Conservation (phyloP, 2,113 vertebrate genomes). For the Malurus cyaneus region DNA sequence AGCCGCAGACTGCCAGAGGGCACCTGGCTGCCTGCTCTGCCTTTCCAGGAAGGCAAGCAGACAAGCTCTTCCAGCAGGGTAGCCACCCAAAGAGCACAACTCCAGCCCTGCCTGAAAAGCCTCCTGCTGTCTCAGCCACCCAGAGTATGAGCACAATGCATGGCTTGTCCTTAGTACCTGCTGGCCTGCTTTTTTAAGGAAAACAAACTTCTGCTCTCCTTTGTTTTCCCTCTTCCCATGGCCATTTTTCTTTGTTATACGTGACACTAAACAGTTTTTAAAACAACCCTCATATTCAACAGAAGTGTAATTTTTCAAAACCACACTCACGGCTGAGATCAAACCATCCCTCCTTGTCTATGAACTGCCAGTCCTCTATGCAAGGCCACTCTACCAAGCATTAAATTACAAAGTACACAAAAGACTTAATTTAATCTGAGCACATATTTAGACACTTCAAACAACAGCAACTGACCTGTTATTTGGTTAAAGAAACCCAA, state of each 20-base stretch:
- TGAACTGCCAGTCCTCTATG: not conserved
- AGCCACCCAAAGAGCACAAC: slow-evolving; percentile 12
- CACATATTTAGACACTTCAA: not conserved
- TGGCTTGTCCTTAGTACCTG: not conserved
- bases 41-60: slow-evolving; percentile 46
- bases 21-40: slow-evolving; percentile 49
- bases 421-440: not conserved
- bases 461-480: not conserved
- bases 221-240: slow-evolving; percentile 1
- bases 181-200: not conserved
- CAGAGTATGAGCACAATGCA: not conserved
- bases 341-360: not conserved
- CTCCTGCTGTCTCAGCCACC: not conserved
- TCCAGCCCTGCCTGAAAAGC: not conserved
- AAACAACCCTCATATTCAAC: not conserved
- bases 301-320: not conserved
- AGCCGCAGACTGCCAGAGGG: slow-evolving; percentile 41
- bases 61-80: not conserved
- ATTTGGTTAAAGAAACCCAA: not conserved
- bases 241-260: not conserved
- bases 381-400: not conserved
- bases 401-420: not conserved
- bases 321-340: not conserved
- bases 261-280: not conserved
- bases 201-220: not conserved